Base-by-base conservation (phyloP, 2,888 invertebrate genomes). In the Drosophila atroscutellata region DNA sequence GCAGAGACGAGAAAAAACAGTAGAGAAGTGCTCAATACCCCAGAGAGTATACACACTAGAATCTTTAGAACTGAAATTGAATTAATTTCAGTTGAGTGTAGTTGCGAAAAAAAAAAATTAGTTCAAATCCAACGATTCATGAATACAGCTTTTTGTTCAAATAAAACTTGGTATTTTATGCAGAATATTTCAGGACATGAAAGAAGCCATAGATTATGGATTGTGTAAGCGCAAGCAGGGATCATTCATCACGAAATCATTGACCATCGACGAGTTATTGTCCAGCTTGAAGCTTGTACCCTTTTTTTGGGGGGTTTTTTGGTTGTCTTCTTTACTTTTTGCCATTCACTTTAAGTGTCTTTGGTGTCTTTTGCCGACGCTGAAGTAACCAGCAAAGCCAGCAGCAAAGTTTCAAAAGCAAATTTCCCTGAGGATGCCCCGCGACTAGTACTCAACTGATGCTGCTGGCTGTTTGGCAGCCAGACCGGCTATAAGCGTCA, bases 401-500 rank as follows among this genome's bases (percentile, higher is more conserved):
- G 71, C 69, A 80, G 71, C 55, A 71, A 83, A 88, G 67, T 86
- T 80, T 73, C 76, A 78, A 80, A 85, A 86, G 84, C 86, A 84
- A 88, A 88, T 86, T 88, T 86, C 86, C 88, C 86, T 51, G 66
- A 88, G 86, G 88, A 86, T 82, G 74, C 75, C 58, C 32, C 60
- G 65, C 67, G 70, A 54, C 56, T 60, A 68, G 62, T 42, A 60
- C 71, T 59, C 20, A 36, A 54, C 39, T 36, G 54, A 51, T 59
- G 75, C 39, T 62, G 62, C 28, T 60, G 59, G 51, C 69, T 68
- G 67, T 15, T 55, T 60, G 57, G 62, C 67, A 77, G 72, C 70
- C 72, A 56, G 82, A 67, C 77, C 55, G 83, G 77, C 87, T 89
- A 89, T 89, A 89, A 86, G 85, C 89, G 86, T 86, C 86, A 89